Conservation (phyloP, 1,140 invertebrate genomes). For the Neocloeon triangulifer region DNA sequence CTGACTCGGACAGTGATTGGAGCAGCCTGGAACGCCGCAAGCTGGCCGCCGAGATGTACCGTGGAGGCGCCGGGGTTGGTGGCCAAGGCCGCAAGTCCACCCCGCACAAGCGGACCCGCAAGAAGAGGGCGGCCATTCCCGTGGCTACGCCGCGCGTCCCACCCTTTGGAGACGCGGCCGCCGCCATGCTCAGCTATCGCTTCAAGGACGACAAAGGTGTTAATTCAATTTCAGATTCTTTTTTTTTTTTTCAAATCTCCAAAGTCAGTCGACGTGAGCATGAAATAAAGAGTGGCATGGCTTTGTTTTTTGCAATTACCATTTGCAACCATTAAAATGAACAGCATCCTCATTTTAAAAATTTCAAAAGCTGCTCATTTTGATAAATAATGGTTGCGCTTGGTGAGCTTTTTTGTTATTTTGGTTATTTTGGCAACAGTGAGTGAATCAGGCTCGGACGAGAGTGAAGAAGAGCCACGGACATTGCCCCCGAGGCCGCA, state of each 20-base stretch:
- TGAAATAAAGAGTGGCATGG: too few relatives aligned
- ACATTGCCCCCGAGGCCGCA: too few relatives aligned
- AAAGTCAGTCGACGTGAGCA: neutral
- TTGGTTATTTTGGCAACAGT: too few relatives aligned
- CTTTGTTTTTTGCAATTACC: too few relatives aligned
- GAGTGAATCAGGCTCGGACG: too few relatives aligned
- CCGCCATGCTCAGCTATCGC: conserved; percentile 9
- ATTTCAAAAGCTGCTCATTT: too few relatives aligned
- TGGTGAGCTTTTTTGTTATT: too few relatives aligned
- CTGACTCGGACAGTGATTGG: conserved; percentile 70
- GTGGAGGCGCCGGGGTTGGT: too few relatives aligned
- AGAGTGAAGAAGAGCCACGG: too few relatives aligned
- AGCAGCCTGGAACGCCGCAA: conserved; percentile 50
- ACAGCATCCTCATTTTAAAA: too few relatives aligned
- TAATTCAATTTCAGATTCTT: conserved; percentile 17
- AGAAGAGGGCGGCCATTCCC: conserved; percentile 52
- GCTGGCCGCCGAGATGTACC: conserved; percentile 32
- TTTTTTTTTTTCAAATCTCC: neutral
- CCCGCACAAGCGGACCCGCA: conserved; percentile 53
- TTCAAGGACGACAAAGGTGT: conserved; percentile 9
- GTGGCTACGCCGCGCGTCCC: conserved; percentile 70
- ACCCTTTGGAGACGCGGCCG: conserved; percentile 15
- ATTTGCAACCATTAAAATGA: too few relatives aligned
- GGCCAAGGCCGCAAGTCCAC: conserved; percentile 46
- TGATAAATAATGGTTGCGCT: too few relatives aligned